Percentiles rank a stretch among this genome's conserved stretches.
phyloP scores from a whole-genome alignment of 2,797 vertebrate genomes.

The Martes flavigula region DNA sequence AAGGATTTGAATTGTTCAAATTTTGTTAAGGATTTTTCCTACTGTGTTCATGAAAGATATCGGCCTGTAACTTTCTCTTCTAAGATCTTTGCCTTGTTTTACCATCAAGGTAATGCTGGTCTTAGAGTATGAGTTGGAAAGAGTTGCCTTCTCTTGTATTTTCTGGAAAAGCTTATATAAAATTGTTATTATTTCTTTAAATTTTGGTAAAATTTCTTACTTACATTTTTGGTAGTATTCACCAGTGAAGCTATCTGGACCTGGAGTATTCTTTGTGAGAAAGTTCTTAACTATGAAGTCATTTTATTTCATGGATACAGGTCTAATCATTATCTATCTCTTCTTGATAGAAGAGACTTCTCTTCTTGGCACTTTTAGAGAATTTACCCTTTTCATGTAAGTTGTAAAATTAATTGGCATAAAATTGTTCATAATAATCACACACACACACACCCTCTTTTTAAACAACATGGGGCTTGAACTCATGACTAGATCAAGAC shows the following conservation, averaged over 20 bases:
- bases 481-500: background rate
- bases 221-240: background rate
- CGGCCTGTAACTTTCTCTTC: background rate
- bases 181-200: background rate
- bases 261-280: background rate
- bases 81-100: background rate
- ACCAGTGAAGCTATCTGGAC: background rate
- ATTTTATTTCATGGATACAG: background rate
- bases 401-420: background rate
- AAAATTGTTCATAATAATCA: background rate
- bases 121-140: background rate
- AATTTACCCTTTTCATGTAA: background rate
- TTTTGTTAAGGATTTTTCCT: background rate
- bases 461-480: background rate
- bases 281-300: background rate
- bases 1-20: background rate
- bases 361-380: background rate
- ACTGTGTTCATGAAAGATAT: background rate
- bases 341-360: background rate
- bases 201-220: background rate
- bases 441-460: too few species aligned
- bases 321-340: background rate
- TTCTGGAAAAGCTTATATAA: background rate
- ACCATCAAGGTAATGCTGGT: background rate
- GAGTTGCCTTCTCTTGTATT: background rate